Evolutionary conservation across 2,797 vertebrate genomes (phyloP).

Genomic region (Todus mexicanus): DNA sequence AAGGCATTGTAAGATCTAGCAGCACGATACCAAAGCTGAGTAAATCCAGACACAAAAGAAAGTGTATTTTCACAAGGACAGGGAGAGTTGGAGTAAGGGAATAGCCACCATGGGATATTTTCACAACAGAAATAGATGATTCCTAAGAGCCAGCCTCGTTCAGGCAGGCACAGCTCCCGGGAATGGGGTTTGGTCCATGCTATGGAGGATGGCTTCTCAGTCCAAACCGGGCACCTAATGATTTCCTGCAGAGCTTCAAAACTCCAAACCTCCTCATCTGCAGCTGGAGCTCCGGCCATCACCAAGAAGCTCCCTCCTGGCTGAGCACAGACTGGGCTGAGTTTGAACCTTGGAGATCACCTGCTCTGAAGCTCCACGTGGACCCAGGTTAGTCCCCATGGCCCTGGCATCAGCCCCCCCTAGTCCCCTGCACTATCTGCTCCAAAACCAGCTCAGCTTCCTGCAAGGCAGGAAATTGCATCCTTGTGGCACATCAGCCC

Average conservation of each 20-base stretch:
- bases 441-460: background rate
- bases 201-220: background rate
- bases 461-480: background rate
- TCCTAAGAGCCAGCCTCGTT: background rate
- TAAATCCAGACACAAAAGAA: background rate
- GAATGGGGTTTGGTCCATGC: background rate
- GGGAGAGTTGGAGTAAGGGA: background rate
- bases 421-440: background rate
- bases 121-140: background rate
- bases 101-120: background rate
- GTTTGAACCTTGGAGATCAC: background rate
- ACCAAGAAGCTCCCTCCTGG: background rate
- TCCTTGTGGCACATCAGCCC: background rate
- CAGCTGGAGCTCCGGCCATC: background rate
- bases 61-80: background rate
- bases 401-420: too few species aligned
- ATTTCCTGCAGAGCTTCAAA: background rate
- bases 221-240: background rate
- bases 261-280: background rate
- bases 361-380: rapidly evolving
- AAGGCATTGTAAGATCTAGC: background rate
- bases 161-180: background rate
- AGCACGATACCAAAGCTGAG: background rate
- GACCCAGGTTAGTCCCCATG: background rate
- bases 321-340: background rate